Base-by-base conservation (phyloP, 2,888 invertebrate genomes). In the Agapetus fuscipes region DNA sequence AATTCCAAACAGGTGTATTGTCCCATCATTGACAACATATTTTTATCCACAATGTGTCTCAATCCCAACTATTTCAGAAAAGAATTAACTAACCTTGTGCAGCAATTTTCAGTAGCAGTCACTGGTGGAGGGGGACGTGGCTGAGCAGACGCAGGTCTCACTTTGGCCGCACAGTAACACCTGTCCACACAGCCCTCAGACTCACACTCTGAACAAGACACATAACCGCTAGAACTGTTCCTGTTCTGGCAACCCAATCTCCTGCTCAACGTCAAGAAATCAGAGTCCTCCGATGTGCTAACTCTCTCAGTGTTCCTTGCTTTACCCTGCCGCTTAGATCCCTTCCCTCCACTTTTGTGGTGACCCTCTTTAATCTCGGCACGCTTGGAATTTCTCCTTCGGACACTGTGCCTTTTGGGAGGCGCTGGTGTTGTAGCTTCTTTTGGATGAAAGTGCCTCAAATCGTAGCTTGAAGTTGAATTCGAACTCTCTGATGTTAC, bases 151-250 rank as follows among this genome's bases (percentile, higher is more conserved):
- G n/a, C 13, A 4, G 28, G 28, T 10, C 34, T 11, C 11, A 28
- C 28, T 28, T 37, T 34, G 11, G 38, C 43, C 13, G 48, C 86
- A 55, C 90, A 90, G 54, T 90, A 90, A 53, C 90, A 90, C 51
- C 87, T 80, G 56, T 89, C 88, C 0, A 83, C 79, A 54, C 88
- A 88, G 10, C 85, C 82, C 51, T 88, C 88, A 2, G 86, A 87
- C 54, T 89, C 88, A 56, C 90, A 90, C 59, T 90, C 90, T 28
- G 88, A 88, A 57, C 88, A 90, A 2, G 87, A 86, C 1, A 88
- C 86, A 55, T 88, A 88, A 51, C 77, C 77, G 52, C 77, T 77
- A 5, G 77, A 77, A 53, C 77, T 77, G 50, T 77, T 77, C 27
- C 78, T 57, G 46, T 77, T 76, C 46, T 75, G 70, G 43, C 75